Base-by-base conservation (phyloP, 2,888 invertebrate species). In the Endomychus coccineus region DNA sequence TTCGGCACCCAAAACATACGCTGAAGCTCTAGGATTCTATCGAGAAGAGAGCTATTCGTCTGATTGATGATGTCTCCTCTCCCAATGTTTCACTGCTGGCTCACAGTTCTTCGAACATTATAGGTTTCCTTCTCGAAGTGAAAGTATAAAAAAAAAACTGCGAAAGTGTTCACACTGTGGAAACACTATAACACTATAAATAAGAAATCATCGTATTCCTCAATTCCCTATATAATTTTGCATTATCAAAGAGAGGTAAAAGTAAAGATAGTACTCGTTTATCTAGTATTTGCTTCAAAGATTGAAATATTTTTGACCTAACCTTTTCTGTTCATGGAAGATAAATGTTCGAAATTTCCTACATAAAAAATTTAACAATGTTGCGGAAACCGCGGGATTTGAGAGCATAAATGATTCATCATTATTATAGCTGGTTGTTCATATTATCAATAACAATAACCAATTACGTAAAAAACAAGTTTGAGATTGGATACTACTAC, bases 361-460 rank as follows among this genome's bases (percentile, higher is more conserved):
- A 68, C 90, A 91, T 45, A 92, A 73, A 69, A 92, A 97, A 66
- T 92, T 91, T 51, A 92, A 66, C 44, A 92, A 71, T 11, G 89
- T 89, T 39, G 88, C 89, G 43, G 91, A 90, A 46, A 91, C 88
- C 11, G 83, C 84, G 28, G 90, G 88, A 69, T 92, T 91, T 40
- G 88, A 86, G 57, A 87, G 74, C 80, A 92, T 84, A 27, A 91
- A 69, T 91, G 86, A 64, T 86, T 84, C 90, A 92, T 92, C 14
- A 92, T 89, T 48, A 92, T 74, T 53, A 92, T 89, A 7, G 89
- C 91, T 13, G 92, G 91, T 68, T 91, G 65, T 92, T 91, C 92
- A 92, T 92, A 45, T 92, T 92, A 62, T 89, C 91, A 65, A 92
- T 91, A 85, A 94, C 58, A 90, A 86, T 25, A 92, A 68, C 92